A percentile compares a stretch with the other conserved stretches of the same genome.
These are phyloP conservation scores for Paralichthys olivaceus DNA, from an alignment of 2,113 vertebrate genomes.

Conservation along the genomic window DNA sequence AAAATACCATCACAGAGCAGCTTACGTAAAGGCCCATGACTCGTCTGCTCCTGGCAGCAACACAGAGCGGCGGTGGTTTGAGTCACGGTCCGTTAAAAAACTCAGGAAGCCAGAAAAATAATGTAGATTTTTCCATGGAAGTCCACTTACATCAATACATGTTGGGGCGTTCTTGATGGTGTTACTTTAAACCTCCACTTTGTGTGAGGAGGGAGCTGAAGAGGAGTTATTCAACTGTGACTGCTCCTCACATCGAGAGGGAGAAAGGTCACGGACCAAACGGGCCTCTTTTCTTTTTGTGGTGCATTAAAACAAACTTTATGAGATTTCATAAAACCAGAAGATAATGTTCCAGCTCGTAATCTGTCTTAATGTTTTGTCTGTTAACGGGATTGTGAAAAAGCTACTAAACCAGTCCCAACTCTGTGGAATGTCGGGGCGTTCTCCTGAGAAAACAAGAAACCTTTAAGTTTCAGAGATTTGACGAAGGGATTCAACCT, in stretches of 20 bases:
- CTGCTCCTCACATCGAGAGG: background rate
- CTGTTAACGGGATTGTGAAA: no score
- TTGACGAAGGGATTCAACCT: no score
- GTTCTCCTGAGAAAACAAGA: no score
- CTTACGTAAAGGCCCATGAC: slow-evolving; percentile 42
- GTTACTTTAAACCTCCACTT: slow-evolving; percentile 22
- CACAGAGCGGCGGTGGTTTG: slow-evolving; percentile 20
- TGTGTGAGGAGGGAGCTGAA: slow-evolving; percentile 3
- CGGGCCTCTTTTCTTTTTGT: background rate
- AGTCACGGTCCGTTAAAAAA: slow-evolving; percentile 34
- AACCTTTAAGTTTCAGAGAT: no score
- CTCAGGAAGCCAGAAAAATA: background rate
- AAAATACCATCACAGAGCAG: slow-evolving; percentile 17
- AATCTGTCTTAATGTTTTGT: background rate
- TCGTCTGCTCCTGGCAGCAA: slow-evolving; percentile 19
- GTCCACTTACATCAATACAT: slow-evolving; percentile 30
- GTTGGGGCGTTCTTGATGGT: slow-evolving; percentile 20
- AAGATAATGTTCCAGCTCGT: background rate
- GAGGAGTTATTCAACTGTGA: slow-evolving; percentile 2
- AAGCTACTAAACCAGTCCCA: no score
- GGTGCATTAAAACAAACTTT: no score
- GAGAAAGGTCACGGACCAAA: slow-evolving; percentile 1
- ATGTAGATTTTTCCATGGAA: background rate
- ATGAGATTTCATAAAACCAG: no score
- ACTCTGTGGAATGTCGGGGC: no score